Evolutionary conservation across 2,797 vertebrate species (phyloP), one percentile per base, ranked within the genome.

Genomic region (Pagetopsis macropterus): DNA sequence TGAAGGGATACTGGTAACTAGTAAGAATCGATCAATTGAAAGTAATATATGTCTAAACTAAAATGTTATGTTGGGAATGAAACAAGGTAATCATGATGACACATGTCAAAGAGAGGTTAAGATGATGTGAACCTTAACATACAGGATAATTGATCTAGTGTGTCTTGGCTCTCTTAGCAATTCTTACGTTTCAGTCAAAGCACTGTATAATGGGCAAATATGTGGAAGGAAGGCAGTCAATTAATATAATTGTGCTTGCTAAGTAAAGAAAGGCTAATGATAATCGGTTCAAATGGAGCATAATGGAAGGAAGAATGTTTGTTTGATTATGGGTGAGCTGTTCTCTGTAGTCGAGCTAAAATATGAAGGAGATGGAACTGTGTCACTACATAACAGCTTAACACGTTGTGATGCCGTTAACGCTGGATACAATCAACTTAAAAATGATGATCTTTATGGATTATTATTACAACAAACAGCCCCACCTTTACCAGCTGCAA

Each of bases 201-300:
- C 37, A 27, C 21, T 27, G 23, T 9, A 5, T 23, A 37, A 82
- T 62, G 72, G 14, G 44, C 21, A 79, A 79, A 67, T 37, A 48
- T 72, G 57, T 52, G 51, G 50, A 81, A 67, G 59, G 15, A 64
- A 77, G 41, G 11, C 48, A 64, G 65, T 63, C 17, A 1, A 66
- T 85, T 84, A 65, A 68, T 65, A 75, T 70, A 75, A 84, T 61
- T 82, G 71, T 60, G n/a, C 52, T 2, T 41, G 71, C 63, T 71
- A 72, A 65, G 70, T 44, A 79, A 80, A 78, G 75, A 75, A 69
- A 78, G 31, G 60, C 56, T 84, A 80, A 86, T 82, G 65, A 79
- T 85, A 79, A 86, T 88, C 83, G 46, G 33, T 44, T 81, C 44
- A 85, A 85, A 84, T 79, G 69, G 72, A 79, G 76, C 70, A 69